Conservation (phyloP, 2,113 vertebrate genomes). For the Cyprinodon tularosa region DNA sequence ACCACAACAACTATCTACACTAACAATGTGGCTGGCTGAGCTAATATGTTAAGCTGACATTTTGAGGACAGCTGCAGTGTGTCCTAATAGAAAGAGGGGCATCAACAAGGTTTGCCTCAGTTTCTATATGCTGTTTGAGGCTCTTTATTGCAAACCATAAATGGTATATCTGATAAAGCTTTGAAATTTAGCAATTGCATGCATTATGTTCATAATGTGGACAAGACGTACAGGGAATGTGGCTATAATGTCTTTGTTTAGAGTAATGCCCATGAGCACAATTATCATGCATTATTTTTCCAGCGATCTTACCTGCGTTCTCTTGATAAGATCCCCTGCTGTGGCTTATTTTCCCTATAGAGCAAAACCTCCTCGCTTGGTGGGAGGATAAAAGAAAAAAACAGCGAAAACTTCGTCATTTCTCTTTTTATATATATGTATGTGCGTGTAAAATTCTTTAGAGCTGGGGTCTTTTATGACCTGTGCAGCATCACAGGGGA, state of each 20-base stretch:
- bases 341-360: slow-evolving; percentile 48
- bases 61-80: slow-evolving; percentile 1
- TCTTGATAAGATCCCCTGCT: slow-evolving; percentile 36
- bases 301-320: slow-evolving; percentile 30
- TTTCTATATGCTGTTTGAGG: not conserved
- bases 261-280: slow-evolving; percentile 33
- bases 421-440: slow-evolving; percentile 32
- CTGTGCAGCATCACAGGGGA: slow-evolving; percentile 55
- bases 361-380: slow-evolving; percentile 32
- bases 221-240: not conserved
- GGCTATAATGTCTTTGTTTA: slow-evolving; percentile 29
- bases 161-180: not conserved
- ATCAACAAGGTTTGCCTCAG: not conserved
- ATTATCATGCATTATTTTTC: slow-evolving; percentile 37
- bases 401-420: slow-evolving; percentile 50
- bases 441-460: slow-evolving; percentile 20
- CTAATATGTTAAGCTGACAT: slow-evolving; percentile 5
- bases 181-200: not conserved
- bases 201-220: not conserved
- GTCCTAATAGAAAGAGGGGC: not conserved
- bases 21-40: not conserved
- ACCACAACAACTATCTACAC: not conserved
- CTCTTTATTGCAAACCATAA: not conserved
- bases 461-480: slow-evolving; percentile 48
- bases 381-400: slow-evolving; percentile 50